A percentile compares a stretch with the other conserved stretches of the same genome.
These are phyloP conservation scores for Meloidogyne chitwoodi DNA, from an alignment of 1,140 invertebrate species.

Conservation along the genomic window DNA sequence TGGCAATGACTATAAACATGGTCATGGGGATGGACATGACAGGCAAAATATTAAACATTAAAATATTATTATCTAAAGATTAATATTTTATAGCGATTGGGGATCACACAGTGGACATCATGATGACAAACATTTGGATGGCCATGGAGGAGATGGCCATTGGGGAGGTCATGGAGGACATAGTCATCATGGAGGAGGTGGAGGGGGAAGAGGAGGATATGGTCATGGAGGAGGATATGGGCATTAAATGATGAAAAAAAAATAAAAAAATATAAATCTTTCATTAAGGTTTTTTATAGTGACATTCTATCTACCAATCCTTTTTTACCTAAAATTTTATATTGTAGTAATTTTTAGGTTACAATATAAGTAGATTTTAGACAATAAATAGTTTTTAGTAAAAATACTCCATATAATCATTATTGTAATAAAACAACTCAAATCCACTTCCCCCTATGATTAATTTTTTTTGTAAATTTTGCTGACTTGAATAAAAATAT, in stretches of 20 bases:
- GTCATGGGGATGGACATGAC: conserved; percentile 4
- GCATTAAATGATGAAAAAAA: background rate
- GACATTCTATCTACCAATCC: background rate
- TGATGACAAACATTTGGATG: conserved; percentile 18
- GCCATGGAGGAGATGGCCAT: conserved; percentile 18
- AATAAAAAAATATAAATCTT: too few relatives aligned
- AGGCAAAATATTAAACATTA: background rate
- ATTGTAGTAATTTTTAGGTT: background rate
- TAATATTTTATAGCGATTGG: conserved; percentile 1
- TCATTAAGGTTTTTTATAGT: too few relatives aligned
- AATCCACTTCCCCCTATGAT: too few relatives aligned
- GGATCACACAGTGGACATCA: conserved; percentile 12
- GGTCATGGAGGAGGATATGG: background rate
- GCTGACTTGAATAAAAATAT: too few relatives aligned
- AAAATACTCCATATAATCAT: too few relatives aligned
- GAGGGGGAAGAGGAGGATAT: background rate
- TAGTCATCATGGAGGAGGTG: background rate
- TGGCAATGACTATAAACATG: conserved; percentile 13
- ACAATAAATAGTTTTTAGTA: too few relatives aligned
- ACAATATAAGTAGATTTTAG: too few relatives aligned
- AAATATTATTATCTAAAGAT: too few relatives aligned
- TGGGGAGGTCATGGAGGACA: conserved; percentile 24
- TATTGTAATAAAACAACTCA: too few relatives aligned
- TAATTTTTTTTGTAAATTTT: too few relatives aligned
- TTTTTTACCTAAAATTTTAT: background rate